These are phyloP conservation scores for Sebastiscus albofasciatus DNA, from an alignment of 2,797 vertebrate genomes.

Conservation along the genomic window DNA sequence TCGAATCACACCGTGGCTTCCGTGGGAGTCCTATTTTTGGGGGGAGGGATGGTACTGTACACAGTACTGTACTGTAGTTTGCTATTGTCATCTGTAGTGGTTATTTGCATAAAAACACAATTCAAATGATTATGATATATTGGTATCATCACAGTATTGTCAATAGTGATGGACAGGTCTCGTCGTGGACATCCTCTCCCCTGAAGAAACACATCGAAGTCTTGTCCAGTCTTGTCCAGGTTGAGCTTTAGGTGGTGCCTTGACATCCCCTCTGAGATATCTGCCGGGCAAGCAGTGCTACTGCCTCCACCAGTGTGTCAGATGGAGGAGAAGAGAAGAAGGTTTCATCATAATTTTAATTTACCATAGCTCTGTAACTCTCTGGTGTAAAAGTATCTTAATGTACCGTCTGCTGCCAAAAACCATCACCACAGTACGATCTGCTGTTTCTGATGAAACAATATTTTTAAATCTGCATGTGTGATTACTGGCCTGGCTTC, in stretches of 20 bases:
- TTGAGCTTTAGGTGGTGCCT: not conserved
- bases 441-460: not conserved
- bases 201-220: not conserved
- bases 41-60: too few species aligned
- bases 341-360: not conserved
- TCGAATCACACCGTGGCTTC: too few species aligned
- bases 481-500: slow-evolving; percentile 30
- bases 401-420: not conserved
- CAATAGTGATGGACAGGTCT: accelerated
- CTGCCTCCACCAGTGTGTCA: not conserved
- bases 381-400: not conserved
- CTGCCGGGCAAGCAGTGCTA: not conserved
- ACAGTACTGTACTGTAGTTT: too few species aligned
- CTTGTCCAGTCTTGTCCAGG: not conserved
- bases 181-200: not conserved
- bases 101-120: too few species aligned
- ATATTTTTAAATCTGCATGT: slow-evolving; percentile 6
- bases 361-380: not conserved
- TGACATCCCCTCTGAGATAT: not conserved
- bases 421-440: not conserved
- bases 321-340: not conserved
- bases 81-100: too few species aligned
- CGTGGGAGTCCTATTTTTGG: too few species aligned
- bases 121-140: not conserved
- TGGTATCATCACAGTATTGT: not conserved